These are phyloP conservation scores for Nomada lathburiana DNA, from an alignment of 2,888 invertebrate species.

Conservation along the genomic window DNA sequence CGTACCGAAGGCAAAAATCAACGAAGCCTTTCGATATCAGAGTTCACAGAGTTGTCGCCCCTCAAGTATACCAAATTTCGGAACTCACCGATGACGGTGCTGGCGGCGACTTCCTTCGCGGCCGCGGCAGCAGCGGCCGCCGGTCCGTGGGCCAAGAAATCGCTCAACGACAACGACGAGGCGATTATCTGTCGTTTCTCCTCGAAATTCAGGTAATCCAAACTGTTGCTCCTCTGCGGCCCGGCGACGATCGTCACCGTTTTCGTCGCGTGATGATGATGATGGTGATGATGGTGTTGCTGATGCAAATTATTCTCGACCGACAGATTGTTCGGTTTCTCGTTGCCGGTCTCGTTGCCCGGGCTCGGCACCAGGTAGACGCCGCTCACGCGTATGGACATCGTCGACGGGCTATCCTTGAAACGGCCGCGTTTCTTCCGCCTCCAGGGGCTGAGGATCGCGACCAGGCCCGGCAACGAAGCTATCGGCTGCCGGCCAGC, in stretches of 20 bases:
- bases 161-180: slow-evolving; percentile 93
- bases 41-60: no score
- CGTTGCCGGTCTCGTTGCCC: slow-evolving; percentile 66
- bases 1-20: no score
- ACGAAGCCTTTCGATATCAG: no score
- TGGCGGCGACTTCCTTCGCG: slow-evolving; percentile 85
- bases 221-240: slow-evolving; percentile 92
- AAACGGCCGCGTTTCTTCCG: slow-evolving; percentile 70
- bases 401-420: slow-evolving; percentile 69
- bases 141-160: slow-evolving; percentile 91
- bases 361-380: slow-evolving; percentile 81
- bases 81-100: slow-evolving; percentile 83
- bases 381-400: slow-evolving; percentile 83
- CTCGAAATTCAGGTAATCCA: slow-evolving; percentile 96
- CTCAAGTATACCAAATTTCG: not conserved
- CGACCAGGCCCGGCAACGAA: slow-evolving; percentile 69
- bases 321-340: slow-evolving; percentile 56
- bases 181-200: slow-evolving; percentile 96
- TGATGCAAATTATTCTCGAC: slow-evolving; percentile 60
- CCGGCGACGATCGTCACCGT: slow-evolving; percentile 88
- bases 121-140: slow-evolving; percentile 85
- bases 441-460: slow-evolving; percentile 70
- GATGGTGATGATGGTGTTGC: slow-evolving; percentile 72
- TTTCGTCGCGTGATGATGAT: slow-evolving; percentile 83
- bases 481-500: slow-evolving; percentile 67